Percentiles rank a stretch among this genome's conserved stretches.
Evolutionary conservation across 2,113 vertebrate species (phyloP).

Genomic region (Reinhardtius hippoglossoides): DNA sequence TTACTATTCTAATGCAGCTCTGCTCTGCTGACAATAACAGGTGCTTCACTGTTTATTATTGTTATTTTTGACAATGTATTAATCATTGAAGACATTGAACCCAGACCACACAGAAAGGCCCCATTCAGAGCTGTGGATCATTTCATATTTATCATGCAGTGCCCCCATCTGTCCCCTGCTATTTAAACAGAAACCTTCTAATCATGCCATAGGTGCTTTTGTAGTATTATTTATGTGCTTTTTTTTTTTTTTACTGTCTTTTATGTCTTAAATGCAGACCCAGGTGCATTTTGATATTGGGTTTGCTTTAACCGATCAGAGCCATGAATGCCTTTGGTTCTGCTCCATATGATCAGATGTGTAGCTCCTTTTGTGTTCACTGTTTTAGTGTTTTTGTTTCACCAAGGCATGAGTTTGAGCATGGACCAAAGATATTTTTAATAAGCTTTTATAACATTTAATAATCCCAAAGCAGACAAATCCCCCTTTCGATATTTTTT

Average conservation of each 20-base stretch:
- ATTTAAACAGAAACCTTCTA: constrained; percentile 44
- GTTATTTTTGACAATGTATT: constrained; percentile 47
- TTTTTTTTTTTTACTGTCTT: constrained; percentile 14
- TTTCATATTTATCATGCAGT: constrained; percentile 18
- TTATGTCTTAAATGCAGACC: constrained; percentile 67
- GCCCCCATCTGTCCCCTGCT: constrained; percentile 13
- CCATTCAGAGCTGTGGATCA: constrained; percentile 11
- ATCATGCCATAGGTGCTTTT: constrained; percentile 54
- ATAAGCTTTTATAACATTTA: constrained; percentile 64
- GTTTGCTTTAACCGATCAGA: constrained; percentile 46
- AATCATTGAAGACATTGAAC: constrained; percentile 24
- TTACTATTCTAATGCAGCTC: constrained; percentile 48
- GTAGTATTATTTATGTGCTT: constrained; percentile 65
- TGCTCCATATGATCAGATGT: constrained; percentile 41
- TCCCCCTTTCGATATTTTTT: neutral
- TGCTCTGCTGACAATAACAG: constrained; percentile 55
- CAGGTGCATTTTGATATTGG: constrained; percentile 42
- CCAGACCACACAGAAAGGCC: constrained; percentile 12
- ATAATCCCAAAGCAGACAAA: constrained; percentile 46
- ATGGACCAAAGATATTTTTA: constrained; percentile 78
- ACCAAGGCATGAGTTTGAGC: constrained; percentile 60
- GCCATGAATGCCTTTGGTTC: constrained; percentile 33
- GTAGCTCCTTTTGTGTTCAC: constrained; percentile 60
- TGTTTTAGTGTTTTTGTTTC: constrained; percentile 46
- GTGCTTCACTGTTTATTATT: constrained; percentile 59